These are phyloP conservation scores for Lasioglossum oenotherae DNA, from an alignment of 2,888 invertebrate genomes.

Conservation along the genomic window DNA sequence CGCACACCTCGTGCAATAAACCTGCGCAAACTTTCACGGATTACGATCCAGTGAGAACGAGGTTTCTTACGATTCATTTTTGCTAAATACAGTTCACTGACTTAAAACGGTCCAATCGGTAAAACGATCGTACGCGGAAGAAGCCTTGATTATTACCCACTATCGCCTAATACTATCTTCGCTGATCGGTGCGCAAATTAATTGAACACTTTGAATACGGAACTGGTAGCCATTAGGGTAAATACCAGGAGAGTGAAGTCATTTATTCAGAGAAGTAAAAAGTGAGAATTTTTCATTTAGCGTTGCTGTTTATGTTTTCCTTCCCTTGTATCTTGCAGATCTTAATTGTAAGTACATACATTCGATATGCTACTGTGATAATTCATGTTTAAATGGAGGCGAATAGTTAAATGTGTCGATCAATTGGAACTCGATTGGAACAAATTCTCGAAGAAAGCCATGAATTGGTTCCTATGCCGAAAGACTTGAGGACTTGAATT, in stretches of 20 bases:
- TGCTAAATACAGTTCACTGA: not conserved
- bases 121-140: not conserved
- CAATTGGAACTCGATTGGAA: too few species aligned
- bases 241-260: not conserved
- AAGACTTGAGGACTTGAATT: not conserved
- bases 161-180: not conserved
- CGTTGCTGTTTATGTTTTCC: too few species aligned
- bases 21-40: not conserved
- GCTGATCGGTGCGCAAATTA: not conserved
- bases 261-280: not conserved
- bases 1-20: not conserved
- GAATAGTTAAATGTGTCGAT: not conserved
- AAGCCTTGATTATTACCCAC: not conserved
- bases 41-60: not conserved
- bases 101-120: not conserved
- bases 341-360: not conserved
- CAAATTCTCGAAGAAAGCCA: too few species aligned
- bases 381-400: too few species aligned
- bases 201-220: not conserved
- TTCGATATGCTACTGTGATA: not conserved
- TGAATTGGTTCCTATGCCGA: too few species aligned
- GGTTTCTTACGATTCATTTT: not conserved
- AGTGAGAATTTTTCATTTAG: not conserved
- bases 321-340: too few species aligned
- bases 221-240: not conserved